Base-by-base conservation (phyloP, 2,797 vertebrate species). In the Lepidocolaptes lacrymiger region DNA sequence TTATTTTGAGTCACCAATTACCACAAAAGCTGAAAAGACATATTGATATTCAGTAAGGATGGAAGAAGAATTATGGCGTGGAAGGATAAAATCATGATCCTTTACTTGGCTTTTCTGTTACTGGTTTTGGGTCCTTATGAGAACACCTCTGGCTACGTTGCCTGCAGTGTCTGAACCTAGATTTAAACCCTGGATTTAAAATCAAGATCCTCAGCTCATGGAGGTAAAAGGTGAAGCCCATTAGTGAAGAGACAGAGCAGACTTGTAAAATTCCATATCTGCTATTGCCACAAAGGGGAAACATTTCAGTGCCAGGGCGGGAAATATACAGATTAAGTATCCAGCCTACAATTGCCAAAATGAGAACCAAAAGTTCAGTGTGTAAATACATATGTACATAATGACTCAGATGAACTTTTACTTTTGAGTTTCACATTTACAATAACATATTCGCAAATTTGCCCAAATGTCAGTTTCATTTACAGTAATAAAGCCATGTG, bases 201-300 rank as follows among this genome's bases (percentile, higher is more conserved):
- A 89, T 82, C 59, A 96, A 83, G 63, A 79, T 67, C 27, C 41
- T 90, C 67, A 63, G 44, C 41, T 91, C 44, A 61, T 87, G 54
- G 56, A 94, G 91, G 93, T 89, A 97, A 94, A 90, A 94, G 90
- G 85, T 94, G 89, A 95, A 96, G 71, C 12, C 89, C 43, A 64
- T 91, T 90, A 93, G 44, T 46, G 36, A 93, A 85, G 28, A 92
- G 80, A 82, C 83, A 90, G 85, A 94, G 74, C 24, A 95, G 94
- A 88, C 37, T 76, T 8, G 3, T 67, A 88, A 93, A 93, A 93
- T 93, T 95, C 89, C 86, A 37, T 93, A 79, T 91, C 77, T 95
- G 67, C 27, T 88, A 13, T 75, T 93, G 88, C 74, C 89, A 93
- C 91, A 86, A 85, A 49, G 19, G n/a, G 56, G 59, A 37, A 94